Evolutionary conservation across 2,797 vertebrate genomes (phyloP).

Genomic region (Catharus ustulatus): DNA sequence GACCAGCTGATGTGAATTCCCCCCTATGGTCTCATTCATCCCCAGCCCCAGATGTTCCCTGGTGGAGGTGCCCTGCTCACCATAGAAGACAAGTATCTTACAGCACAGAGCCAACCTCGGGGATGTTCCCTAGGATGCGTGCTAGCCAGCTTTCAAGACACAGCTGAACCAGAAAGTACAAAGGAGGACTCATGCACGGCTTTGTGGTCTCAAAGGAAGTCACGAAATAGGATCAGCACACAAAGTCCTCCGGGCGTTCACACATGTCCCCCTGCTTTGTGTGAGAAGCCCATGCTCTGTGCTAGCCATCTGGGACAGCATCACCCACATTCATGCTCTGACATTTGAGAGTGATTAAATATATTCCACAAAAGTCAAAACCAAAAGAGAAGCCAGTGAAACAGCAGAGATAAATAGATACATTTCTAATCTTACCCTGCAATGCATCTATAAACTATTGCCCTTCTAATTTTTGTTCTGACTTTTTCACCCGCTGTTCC

Average conservation of each 20-base stretch:
- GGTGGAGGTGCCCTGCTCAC: neutral
- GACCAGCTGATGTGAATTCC: neutral
- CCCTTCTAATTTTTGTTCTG: neutral
- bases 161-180: neutral
- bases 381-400: neutral
- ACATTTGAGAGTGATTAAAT: conserved; percentile 39
- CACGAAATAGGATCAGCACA: neutral
- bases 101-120: neutral
- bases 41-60: neutral
- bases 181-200: neutral
- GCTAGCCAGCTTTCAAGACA: neutral
- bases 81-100: neutral
- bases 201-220: conserved; percentile 10
- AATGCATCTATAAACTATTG: neutral
- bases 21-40: neutral
- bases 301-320: neutral
- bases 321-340: neutral
- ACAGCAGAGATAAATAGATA: conserved; percentile 16
- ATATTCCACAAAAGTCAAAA: conserved; percentile 29
- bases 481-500: neutral
- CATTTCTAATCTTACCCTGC: conserved; percentile 22
- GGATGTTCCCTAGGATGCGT: neutral
- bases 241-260: neutral
- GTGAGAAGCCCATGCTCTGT: conserved; percentile 16
- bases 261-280: neutral